These are phyloP conservation scores for Chymomyza procnemis DNA, from an alignment of 2,888 invertebrate genomes.

Conservation along the genomic window DNA sequence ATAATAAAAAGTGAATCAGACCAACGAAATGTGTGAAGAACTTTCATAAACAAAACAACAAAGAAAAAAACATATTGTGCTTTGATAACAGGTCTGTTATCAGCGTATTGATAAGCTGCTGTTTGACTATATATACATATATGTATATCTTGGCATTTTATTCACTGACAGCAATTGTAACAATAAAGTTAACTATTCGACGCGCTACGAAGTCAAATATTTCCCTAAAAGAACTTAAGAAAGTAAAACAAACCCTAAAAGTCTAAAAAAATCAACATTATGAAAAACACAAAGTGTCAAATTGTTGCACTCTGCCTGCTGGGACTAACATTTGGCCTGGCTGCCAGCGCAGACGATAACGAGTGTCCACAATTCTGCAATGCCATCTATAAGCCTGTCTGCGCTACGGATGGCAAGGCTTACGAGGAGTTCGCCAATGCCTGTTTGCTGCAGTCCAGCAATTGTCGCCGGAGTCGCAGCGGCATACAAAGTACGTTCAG, in stretches of 20 bases:
- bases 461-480: slow-evolving; percentile 64
- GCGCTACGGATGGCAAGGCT: slow-evolving; percentile 65
- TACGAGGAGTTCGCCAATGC: slow-evolving; percentile 64
- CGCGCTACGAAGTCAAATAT: slow-evolving; percentile 21
- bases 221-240: background rate
- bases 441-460: slow-evolving; percentile 60
- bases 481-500: slow-evolving; percentile 47
- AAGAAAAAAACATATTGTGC: background rate
- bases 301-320: background rate
- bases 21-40: background rate
- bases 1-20: slow-evolving; percentile 37
- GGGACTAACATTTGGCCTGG: background rate
- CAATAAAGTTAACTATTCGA: slow-evolving; percentile 30
- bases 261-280: background rate
- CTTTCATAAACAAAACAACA: background rate
- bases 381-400: slow-evolving; percentile 56
- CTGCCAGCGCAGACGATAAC: slow-evolving; percentile 41
- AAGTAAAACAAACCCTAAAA: background rate
- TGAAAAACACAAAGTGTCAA: background rate
- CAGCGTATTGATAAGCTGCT: slow-evolving; percentile 45
- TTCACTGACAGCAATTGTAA: slow-evolving; percentile 60
- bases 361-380: slow-evolving; percentile 68
- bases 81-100: slow-evolving; percentile 28
- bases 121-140: slow-evolving; percentile 36
- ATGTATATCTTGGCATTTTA: slow-evolving; percentile 50